Evolutionary conservation across 2,797 vertebrate species (phyloP), one percentile per base, ranked within the genome.

Genomic region (Anguilla marmorata): DNA sequence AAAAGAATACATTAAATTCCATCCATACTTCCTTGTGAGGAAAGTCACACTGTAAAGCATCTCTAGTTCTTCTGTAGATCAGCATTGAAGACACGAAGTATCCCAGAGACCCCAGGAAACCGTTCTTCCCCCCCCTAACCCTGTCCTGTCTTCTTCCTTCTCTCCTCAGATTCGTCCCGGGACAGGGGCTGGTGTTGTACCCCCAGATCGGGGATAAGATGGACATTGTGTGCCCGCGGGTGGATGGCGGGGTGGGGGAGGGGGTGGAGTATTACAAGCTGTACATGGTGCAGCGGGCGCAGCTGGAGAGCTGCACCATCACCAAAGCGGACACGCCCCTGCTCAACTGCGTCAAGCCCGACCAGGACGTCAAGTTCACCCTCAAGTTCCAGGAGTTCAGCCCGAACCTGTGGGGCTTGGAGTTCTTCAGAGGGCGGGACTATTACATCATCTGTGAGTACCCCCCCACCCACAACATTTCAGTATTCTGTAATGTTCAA

Each of bases 301-400:
- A 99, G 95, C 96, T 99, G 93, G 98, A 99, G 92, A 97, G 93
- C 94, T 99, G 98, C 94, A 95, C 93, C 91, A 96, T 99, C 91
- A 96, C 96, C 93, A 97, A 97, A 92, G 96, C 95, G 88, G 97
- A 98, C 91, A 97, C 97, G 3, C 97, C 98, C 69, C 96, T 99
- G 90, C 97, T 99, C 93, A 99, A 98, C 96, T 99, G 98, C 93
- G 97, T 97, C 94, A 98, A 97, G 91, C 98, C 98, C 86, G 96
- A 99, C 94, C 97, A 96, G 94, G 98, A 99, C 50, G 98, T 99
- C 86, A 99, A 99, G 93, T 99, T 99, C 96, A 99, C 98, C 1
- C 98, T 99, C 95, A 99, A 99, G 95, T 99, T 99, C 95, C 98
- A 99, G 94, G 98, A 99, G 93, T 99, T 99, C 96, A 99, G 98